phyloP scores from a whole-genome alignment of 1,140 invertebrate genomes.

The Apocrypta bakeri region DNA sequence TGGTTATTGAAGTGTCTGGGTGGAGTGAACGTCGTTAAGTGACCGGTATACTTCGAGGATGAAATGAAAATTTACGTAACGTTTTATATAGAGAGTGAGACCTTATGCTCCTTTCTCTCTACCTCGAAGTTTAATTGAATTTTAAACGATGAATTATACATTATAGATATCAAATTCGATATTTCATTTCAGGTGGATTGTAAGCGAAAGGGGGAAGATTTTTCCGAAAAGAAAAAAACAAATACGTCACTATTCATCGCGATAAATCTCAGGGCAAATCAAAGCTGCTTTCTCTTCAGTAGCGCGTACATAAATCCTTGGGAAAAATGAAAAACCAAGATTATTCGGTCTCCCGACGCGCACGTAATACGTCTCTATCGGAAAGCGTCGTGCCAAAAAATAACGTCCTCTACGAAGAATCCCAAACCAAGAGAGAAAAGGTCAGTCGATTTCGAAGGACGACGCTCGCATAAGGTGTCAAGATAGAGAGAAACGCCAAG shows the following conservation, averaged over 20 bases:
- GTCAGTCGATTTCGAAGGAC: not conserved
- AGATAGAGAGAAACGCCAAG: constrained; percentile 9
- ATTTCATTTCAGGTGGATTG: too few species aligned
- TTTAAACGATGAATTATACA: not conserved
- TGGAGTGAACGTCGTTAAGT: not conserved
- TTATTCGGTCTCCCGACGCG: constrained; percentile 19
- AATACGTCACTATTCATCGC: constrained; percentile 34
- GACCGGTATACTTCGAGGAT: not conserved
- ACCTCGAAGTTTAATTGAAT: not conserved
- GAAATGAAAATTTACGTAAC: constrained; percentile 18
- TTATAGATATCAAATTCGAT: too few species aligned
- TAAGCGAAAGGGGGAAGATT: too few species aligned
- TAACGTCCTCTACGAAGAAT: not conserved
- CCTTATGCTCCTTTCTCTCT: not conserved
- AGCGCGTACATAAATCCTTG: constrained; percentile 17
- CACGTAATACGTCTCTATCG: constrained; percentile 24
- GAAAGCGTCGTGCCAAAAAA: not conserved
- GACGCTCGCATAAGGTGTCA: constrained; percentile 28
- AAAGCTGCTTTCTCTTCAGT: not conserved
- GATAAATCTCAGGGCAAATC: constrained; percentile 7
- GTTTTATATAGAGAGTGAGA: not conserved
- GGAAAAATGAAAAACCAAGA: constrained; percentile 29
- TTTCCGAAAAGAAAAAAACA: too few species aligned
- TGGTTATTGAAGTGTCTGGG: constrained; percentile 39
- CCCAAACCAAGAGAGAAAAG: not conserved